Base-by-base conservation (phyloP, 2,888 invertebrate genomes). In the Tolmerus cingulatus region DNA sequence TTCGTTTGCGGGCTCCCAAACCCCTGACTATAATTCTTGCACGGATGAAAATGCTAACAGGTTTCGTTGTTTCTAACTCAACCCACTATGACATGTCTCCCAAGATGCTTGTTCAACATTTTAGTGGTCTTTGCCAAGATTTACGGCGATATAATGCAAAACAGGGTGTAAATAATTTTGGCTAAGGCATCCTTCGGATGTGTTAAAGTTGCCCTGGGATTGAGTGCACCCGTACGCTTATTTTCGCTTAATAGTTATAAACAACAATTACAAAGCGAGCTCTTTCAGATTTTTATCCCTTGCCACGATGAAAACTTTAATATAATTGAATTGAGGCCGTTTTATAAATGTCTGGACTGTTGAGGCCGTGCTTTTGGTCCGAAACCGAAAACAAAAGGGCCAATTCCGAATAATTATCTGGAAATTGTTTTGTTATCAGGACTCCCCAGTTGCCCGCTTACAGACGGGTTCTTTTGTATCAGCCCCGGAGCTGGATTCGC, bases 91-190 rank as follows among this genome's bases (percentile, higher is more conserved):
- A 79, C 79, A 79, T 79, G 79, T 79, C 51, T 79, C 79, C 79
- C 79, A 79, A 79, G 79, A 79, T 79, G 79, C 79, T 79, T 51
- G 79, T 79, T 79, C 51, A 51, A 79, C 79, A 79, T 79, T 79
- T 79, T 51, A 79, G 51, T 79, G 23, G 79, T 79, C 51, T 79
- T 79, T 79, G 3, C 5, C 23, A 79, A 40, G n/a, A 79, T 79
- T 79, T 79, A 79, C 51, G 46, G 51, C 30, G 16, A 79, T 27
- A 79, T 79, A 51, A 79, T 79, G 79, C 30, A 79, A 79, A 79
- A 16, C 16, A 79, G 79, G 51, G 23, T 55, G 55, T 79, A 51
- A 79, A 79, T 79, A 30, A 79, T 79, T 79, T 46, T 5, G 23
- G 12, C 19, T 30, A 76, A 8, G 34, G 8, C 37, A 37, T 76